Evolutionary conservation across 2,113 vertebrate genomes (phyloP).

Genomic region (Aix galericulata): DNA sequence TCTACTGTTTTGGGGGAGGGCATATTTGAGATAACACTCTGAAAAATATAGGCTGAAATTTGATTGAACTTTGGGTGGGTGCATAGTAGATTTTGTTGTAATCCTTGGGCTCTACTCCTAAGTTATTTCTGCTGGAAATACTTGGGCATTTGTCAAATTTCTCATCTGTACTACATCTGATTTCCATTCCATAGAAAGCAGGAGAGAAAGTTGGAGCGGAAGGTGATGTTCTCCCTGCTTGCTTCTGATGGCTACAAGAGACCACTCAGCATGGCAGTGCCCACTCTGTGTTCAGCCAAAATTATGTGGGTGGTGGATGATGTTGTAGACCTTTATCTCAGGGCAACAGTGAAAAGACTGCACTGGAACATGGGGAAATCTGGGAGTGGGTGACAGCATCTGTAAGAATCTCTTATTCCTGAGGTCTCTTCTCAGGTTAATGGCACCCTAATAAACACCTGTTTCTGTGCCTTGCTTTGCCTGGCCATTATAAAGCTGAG

Average conservation of each 20-base stretch:
- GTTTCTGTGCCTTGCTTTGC: background rate
- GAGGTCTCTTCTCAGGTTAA: background rate
- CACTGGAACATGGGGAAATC: background rate
- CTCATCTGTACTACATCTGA: too few relatives aligned
- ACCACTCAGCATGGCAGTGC: background rate
- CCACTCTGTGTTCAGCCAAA: background rate
- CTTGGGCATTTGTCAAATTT: background rate
- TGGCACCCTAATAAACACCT: background rate
- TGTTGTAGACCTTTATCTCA: background rate
- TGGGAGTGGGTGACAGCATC: background rate
- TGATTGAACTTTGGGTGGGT: background rate
- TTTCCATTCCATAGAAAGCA: background rate
- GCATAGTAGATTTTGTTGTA: background rate
- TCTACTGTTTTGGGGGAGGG: background rate
- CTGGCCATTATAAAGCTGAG: background rate
- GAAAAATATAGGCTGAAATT: background rate
- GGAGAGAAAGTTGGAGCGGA: background rate
- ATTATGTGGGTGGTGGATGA: background rate
- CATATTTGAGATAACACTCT: background rate
- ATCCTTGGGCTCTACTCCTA: background rate
- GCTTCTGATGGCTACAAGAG: background rate
- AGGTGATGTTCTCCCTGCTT: background rate
- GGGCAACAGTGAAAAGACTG: background rate
- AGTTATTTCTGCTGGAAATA: background rate
- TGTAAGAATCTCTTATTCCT: background rate